A percentile compares a stretch with the other conserved stretches of the same genome.
Conservation (phyloP, 2,888 invertebrate genomes). For the Thereva unica region DNA sequence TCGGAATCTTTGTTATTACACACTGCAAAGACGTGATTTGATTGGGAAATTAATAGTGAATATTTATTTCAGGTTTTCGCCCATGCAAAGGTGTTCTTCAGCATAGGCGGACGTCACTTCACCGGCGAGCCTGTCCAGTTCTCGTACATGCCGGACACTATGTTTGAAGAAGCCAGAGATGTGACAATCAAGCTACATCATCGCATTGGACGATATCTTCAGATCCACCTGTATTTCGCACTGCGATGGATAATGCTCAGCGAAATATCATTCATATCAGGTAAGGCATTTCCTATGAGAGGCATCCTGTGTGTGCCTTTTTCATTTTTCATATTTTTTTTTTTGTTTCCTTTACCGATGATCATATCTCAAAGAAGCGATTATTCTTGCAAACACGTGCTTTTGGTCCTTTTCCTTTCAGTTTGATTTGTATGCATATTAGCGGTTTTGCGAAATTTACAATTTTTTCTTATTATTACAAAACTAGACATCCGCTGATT, state of each 20-base stretch:
- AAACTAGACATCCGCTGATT: too few species aligned
- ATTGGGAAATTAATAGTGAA: constrained; percentile 3
- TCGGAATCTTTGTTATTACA: constrained; percentile 3
- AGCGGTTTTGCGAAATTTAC: too few species aligned
- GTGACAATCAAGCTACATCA: constrained; percentile 80
- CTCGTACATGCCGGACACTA: constrained; percentile 74
- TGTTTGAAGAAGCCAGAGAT: constrained; percentile 77
- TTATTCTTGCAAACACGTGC: too few species aligned
- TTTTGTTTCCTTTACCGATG: background rate
- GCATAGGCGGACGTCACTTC: constrained; percentile 73
- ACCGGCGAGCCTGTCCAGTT: constrained; percentile 73
- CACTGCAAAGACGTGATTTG: constrained; percentile 9
- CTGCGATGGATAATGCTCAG: constrained; percentile 84
- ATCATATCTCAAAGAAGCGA: too few species aligned
- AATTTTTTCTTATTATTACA: too few species aligned
- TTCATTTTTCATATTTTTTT: background rate
- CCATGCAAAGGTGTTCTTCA: constrained; percentile 76
- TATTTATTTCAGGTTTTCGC: constrained; percentile 69
- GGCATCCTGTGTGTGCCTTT: background rate
- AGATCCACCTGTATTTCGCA: constrained; percentile 77
- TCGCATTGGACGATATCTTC: constrained; percentile 74
- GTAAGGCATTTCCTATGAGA: constrained; percentile 58
- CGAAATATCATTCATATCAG: constrained; percentile 81
- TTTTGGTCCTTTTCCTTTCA: too few species aligned
- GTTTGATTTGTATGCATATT: too few species aligned